A percentile compares a stretch with the other conserved stretches of the same genome.
phyloP scores from a whole-genome alignment of 2,888 invertebrate genomes.

The Melanotus villosus region DNA sequence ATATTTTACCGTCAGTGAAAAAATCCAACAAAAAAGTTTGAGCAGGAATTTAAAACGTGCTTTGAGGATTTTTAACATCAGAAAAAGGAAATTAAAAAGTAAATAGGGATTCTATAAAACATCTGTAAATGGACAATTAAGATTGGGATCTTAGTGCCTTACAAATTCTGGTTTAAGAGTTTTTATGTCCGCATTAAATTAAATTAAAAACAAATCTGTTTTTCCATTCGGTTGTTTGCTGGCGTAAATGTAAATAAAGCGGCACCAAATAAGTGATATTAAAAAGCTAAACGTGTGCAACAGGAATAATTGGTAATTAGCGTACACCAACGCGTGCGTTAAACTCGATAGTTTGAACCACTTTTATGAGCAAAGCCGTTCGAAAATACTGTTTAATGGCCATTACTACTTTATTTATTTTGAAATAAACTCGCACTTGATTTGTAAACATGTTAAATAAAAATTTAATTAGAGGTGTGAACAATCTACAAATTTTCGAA shows the following conservation, averaged over 20 bases:
- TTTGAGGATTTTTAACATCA: no score
- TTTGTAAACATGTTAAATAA: background rate
- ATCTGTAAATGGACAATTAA: no score
- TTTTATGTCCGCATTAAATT: no score
- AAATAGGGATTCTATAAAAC: no score
- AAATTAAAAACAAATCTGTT: background rate
- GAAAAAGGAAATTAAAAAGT: no score
- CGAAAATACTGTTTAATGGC: slow-evolving; percentile 4
- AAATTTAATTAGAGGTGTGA: background rate
- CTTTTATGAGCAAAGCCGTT: slow-evolving; percentile 1
- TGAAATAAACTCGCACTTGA: background rate
- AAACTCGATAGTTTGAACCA: background rate
- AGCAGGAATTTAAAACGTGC: no score
- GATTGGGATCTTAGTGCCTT: no score
- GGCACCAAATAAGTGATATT: background rate
- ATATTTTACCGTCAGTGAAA: background rate
- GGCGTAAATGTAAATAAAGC: background rate
- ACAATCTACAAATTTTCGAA: no score
- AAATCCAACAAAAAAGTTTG: no score
- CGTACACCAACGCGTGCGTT: background rate
- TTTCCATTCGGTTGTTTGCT: background rate
- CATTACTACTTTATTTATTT: background rate
- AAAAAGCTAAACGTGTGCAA: background rate
- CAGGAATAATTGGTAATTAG: slow-evolving; percentile 5
- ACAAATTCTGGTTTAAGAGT: no score